These are phyloP conservation scores for Xyrichtys novacula DNA, from an alignment of 2,797 vertebrate species.

Conservation along the genomic window DNA sequence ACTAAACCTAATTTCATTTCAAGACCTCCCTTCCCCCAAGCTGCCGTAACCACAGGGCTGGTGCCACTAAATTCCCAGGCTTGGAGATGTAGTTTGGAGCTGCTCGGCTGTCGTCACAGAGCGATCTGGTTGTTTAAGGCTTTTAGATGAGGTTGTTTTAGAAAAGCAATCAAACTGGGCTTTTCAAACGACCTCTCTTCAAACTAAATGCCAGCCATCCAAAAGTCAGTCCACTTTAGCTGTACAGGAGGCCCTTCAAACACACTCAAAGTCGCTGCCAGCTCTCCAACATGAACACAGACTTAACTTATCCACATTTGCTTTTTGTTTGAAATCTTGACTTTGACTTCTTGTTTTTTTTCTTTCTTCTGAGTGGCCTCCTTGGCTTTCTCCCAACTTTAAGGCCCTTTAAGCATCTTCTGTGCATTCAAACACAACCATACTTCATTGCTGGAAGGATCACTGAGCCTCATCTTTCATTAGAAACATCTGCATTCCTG, in stretches of 20 bases:
- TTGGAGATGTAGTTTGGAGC: conserved; percentile 55
- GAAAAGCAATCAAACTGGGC: conserved; percentile 62
- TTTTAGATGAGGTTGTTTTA: conserved; percentile 66
- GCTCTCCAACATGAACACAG: conserved; percentile 46
- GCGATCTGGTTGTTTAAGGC: conserved; percentile 59
- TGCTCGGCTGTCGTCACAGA: conserved; percentile 28
- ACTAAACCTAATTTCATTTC: conserved; percentile 66
- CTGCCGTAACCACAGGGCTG: conserved; percentile 41
- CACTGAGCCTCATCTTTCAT: not conserved
- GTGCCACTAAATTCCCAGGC: conserved; percentile 65
- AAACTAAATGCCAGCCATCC: conserved; percentile 58
- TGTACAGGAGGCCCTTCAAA: conserved; percentile 42
- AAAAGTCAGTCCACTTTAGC: conserved; percentile 63
- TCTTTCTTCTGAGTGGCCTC: conserved; percentile 19
- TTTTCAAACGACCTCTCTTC: conserved; percentile 56
- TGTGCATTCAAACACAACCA: conserved; percentile 18
- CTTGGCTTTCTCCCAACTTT: conserved; percentile 15
- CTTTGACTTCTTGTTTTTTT: conserved; percentile 32
- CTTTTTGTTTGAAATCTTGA: conserved; percentile 64
- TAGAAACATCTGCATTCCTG: conserved; percentile 42
- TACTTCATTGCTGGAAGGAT: conserved; percentile 16
- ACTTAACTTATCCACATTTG: conserved; percentile 58
- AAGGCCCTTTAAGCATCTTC: conserved; percentile 11
- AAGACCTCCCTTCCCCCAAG: conserved; percentile 33
- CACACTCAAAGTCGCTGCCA: conserved; percentile 37